Evolutionary conservation across 2,888 invertebrate species (phyloP), one percentile per base, ranked within the genome.

Genomic region (Euzophera pinguis): DNA sequence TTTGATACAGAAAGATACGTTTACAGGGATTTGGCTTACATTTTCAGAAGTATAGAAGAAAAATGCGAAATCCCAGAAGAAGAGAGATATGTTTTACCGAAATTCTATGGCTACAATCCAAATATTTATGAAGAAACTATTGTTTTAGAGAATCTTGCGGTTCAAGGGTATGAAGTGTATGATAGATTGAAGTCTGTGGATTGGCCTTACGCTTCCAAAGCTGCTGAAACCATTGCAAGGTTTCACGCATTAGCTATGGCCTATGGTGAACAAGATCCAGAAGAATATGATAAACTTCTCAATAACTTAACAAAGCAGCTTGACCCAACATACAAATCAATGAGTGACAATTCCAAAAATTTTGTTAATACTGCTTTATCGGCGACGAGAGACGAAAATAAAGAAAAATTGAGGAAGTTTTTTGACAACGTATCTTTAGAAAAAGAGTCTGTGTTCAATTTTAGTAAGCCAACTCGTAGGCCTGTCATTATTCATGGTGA

Each of bases 241-340:
- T 67, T 77, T 6, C 81, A 81, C 57, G 80, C 79, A 0, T 53
- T 78, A 2, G 76, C 76, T 0, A 67, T 80, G 6, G 78, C 73
- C 0, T 63, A 71, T 47, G 67, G 64, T 16, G 56, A 69, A 5
- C 60, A 75, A 16, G 54, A 73, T 9, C 75, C 76, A 0, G 65
- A 67, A 17, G 60, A 60, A 12, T 81, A 69, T 55, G 48, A 54
- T 8, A 16, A 8, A 47, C 17, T 47, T 3, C 29, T 13, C 8
- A 7, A 41, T 17, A 47, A 34, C 17, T 17, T 42, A 5, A 12
- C 10, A 9, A n/a, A 7, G 9, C 8, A 42, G 1, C 0, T 50
- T 12, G 12, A 34, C 5, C 8, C 17, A 35, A 65, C 71, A 12
- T 86, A 75, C 50, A 35, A 63, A 2, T 54, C 64, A 29, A 47